Base-by-base conservation (phyloP, 2,888 invertebrate genomes). In the Pegoplata infirma region DNA sequence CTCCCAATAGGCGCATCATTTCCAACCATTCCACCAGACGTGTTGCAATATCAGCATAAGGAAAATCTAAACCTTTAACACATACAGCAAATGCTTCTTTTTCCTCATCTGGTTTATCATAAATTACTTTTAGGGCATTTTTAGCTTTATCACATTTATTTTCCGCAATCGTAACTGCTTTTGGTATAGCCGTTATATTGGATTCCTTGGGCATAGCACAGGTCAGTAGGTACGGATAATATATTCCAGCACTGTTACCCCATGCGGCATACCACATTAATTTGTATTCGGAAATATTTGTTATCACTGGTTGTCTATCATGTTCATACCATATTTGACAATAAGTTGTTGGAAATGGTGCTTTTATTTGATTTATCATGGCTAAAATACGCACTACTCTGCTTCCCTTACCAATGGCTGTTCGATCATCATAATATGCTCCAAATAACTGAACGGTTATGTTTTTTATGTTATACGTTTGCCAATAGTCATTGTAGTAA, bases 201-300 rank as follows among this genome's bases (percentile, higher is more conserved):
- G 3, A 7, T 36, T 25, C 47, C n/a, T 92, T 91, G 0, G 96
- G 96, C 81, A 96, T 91, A 85, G 94, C 94, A 89, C 97, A 97
- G 6, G 96, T 95, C 82, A 95, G 93, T 82, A 97, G 91, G 89
- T 95, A 96, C 0, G 97, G 96, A 89, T 97, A 96, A 88, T 96
- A 94, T 76, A 96, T 94, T n/a, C 17, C 36, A 1, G 59, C 1
- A 3, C 7, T 7, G 90, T 95, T 96, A 63, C 96, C 96, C 96
- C 96, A 97, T 89, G 95, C 95, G 83, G 93, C 93, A 88, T 95
- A 94, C 97, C 96, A 97, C 84, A 96, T 94, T 88, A 96, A 96
- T 88, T 96, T 96, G 90, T 96, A 96, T 88, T 96, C 96, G 82
- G 94, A 92, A 28, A 93, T 94, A 85, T 94, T 93, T n/a, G 94